Conservation (phyloP, 1,140 invertebrate genomes). For the Apolygus lucorum region DNA sequence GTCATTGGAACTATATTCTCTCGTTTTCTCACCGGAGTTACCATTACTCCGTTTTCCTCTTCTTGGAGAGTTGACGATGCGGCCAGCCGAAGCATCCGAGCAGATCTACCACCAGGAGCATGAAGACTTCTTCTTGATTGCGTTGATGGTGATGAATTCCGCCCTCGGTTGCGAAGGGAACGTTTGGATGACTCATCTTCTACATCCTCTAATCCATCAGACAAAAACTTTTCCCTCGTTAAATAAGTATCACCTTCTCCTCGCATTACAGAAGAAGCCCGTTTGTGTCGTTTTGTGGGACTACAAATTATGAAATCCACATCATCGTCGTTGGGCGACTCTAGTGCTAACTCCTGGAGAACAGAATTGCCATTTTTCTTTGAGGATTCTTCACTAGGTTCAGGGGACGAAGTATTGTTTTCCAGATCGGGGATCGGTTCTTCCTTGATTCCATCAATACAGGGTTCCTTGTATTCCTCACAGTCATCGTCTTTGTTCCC, state of each 20-base stretch:
- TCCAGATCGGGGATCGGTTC: no score
- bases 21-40: background rate
- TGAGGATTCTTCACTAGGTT: background rate
- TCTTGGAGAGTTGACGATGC: background rate
- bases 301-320: background rate
- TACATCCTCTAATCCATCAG: background rate
- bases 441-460: no score
- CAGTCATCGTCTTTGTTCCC: no score
- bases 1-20: background rate
- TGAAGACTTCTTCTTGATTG: background rate
- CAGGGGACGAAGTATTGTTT: background rate
- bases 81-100: background rate
- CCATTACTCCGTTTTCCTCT: background rate
- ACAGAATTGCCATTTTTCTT: background rate
- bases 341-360: background rate
- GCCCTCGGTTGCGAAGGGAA: background rate
- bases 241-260: constrained; percentile 4
- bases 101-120: background rate
- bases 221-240: background rate
- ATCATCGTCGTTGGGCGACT: background rate
- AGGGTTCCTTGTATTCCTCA: no score
- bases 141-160: background rate
- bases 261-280: background rate
- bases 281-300: background rate
- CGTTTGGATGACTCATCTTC: background rate